A percentile compares a stretch with the other conserved stretches of the same genome.
These are phyloP conservation scores for Laticauda colubrina DNA, from an alignment of 2,113 vertebrate genomes.

Conservation along the genomic window DNA sequence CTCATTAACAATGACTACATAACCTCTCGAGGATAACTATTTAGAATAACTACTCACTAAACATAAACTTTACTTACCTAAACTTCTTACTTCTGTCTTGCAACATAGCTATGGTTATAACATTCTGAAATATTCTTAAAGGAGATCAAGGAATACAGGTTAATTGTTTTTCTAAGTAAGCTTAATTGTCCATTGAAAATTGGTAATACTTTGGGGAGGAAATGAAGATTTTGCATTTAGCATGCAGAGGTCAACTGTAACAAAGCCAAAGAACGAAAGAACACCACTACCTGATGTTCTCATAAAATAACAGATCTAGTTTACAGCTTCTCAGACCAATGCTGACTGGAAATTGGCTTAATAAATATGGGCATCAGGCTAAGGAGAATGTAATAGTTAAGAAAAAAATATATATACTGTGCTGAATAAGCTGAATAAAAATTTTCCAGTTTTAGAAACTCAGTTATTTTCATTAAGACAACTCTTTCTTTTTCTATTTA, in stretches of 20 bases:
- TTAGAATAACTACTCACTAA: not conserved
- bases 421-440: not conserved
- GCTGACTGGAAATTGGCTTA: not conserved
- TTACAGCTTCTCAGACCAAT: not conserved
- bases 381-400: not conserved
- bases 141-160: not conserved
- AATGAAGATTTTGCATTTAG: not conserved
- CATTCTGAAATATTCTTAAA: not conserved
- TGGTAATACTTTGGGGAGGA: not conserved
- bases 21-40: not conserved
- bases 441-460: not conserved
- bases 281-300: not conserved
- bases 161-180: not conserved
- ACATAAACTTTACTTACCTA: not conserved
- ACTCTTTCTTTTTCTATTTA: not conserved
- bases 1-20: no score
- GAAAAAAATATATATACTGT: not conserved
- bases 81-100: not conserved
- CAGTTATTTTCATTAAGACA: not conserved
- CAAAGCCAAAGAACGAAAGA: not conserved
- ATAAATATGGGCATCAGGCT: not conserved
- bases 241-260: not conserved
- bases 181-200: not conserved
- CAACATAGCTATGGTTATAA: not conserved
- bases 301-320: not conserved